phyloP scores from a whole-genome alignment of 2,113 vertebrate species.

The Macaca mulatta region DNA sequence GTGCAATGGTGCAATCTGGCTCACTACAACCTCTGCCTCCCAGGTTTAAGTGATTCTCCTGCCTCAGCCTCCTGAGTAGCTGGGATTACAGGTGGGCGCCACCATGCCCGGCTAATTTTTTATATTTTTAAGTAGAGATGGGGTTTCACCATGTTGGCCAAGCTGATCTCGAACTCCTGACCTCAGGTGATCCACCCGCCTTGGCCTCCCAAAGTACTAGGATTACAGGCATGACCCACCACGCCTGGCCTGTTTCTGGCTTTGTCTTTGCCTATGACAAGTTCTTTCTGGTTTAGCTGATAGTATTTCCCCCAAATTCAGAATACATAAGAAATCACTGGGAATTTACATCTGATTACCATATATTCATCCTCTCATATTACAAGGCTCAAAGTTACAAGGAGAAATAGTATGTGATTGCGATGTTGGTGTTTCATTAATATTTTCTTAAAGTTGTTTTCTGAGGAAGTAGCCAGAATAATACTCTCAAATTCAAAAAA shows the following conservation, averaged over 20 bases:
- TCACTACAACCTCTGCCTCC: too few relatives aligned
- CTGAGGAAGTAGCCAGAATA: slow-evolving; percentile 59
- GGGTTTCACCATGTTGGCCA: too few relatives aligned
- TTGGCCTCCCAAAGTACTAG: too few relatives aligned
- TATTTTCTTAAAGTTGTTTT: slow-evolving; percentile 57
- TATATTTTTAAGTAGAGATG: too few relatives aligned
- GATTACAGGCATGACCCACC: too few relatives aligned
- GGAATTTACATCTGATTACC: slow-evolving; percentile 61
- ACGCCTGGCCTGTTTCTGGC: neutral
- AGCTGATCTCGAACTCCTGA: too few relatives aligned
- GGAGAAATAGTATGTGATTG: slow-evolving; percentile 30
- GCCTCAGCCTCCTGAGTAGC: too few relatives aligned
- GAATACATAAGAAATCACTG: slow-evolving; percentile 41
- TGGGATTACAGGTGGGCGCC: too few relatives aligned
- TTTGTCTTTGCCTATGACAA: neutral
- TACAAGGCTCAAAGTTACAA: slow-evolving; percentile 33
- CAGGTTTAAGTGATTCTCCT: too few relatives aligned
- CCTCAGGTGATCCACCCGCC: too few relatives aligned
- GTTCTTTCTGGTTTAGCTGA: neutral
- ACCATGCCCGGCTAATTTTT: too few relatives aligned
- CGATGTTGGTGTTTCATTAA: slow-evolving; percentile 26
- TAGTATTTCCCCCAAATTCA: slow-evolving; percentile 10
- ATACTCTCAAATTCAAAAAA: slow-evolving; percentile 49
- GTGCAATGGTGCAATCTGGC: too few relatives aligned
- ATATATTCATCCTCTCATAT: neutral